phyloP scores from a whole-genome alignment of 2,113 vertebrate species.

The Mastomys coucha region DNA sequence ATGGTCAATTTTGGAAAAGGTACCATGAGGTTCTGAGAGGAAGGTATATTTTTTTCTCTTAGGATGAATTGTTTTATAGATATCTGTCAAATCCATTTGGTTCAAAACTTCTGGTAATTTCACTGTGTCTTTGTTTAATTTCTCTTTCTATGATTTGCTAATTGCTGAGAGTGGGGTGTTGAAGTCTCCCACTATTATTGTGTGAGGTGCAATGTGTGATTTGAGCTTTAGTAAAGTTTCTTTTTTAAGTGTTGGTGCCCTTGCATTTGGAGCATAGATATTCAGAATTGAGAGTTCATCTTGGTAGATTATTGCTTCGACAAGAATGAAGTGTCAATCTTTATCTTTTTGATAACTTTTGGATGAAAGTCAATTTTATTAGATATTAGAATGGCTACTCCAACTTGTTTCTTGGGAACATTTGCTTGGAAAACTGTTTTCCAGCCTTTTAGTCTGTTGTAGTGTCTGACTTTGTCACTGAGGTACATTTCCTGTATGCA shows the following conservation, averaged over 20 bases:
- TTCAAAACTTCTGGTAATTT: background rate
- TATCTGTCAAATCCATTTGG: too few species aligned
- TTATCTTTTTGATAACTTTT: background rate
- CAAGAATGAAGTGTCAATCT: background rate
- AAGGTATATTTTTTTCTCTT: too few species aligned
- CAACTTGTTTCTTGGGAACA: background rate
- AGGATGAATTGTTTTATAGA: too few species aligned
- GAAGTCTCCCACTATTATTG: background rate
- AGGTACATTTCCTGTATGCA: background rate
- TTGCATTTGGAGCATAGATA: background rate
- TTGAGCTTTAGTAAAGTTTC: background rate
- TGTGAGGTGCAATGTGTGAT: background rate
- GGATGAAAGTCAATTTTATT: background rate
- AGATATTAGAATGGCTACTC: background rate
- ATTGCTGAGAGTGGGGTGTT: background rate
- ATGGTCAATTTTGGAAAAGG: background rate
- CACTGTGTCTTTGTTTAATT: background rate
- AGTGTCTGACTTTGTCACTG: background rate
- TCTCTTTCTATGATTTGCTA: background rate
- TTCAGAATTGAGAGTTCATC: background rate
- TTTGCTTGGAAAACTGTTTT: background rate
- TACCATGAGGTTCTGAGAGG: background rate
- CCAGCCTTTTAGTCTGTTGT: background rate
- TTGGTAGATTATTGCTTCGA: background rate
- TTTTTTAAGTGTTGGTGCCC: background rate